Base-by-base conservation (phyloP, 1,140 invertebrate species). In the Drosophila kanapiae region DNA sequence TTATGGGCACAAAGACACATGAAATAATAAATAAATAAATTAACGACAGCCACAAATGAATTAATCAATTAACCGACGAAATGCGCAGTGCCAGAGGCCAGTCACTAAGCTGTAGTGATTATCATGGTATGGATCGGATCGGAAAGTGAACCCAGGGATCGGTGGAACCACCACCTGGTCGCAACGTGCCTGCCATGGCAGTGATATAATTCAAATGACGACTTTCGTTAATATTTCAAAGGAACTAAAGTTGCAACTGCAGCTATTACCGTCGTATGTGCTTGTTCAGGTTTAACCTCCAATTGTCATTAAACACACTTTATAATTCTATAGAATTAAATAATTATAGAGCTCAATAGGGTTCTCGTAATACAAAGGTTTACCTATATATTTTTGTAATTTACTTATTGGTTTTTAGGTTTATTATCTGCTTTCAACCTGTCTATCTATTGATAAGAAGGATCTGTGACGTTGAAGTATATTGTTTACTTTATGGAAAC, bases 1-100 rank as follows among this genome's bases (percentile, higher is more conserved):
- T 75, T 65, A 78, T 53, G 57, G 38, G 29, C 70, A 86, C 80
- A 86, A 82, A 74, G 80, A 61, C 54, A 59, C 43, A 47, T 23
- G 7, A 75, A 53, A 42, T 33, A 53, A 37, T 45, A 53, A 63
- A 63, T 33, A 27, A 53, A 37, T 45, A 53, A 63, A 63, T 33
- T 57, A 64, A 49, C 31, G 42, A 42, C 37, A 48, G 16, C n/a
- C 45, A 37, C 74, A 75, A 58, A 82, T 60, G 71, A 64, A 84
- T 64, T 81, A 82, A 79, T 80, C 81, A 83, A 79, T 71, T 71
- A 68, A 56, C 38, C 9, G 23, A 58, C 42, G 40, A 58, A 38
- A 68, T 77, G 77, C 76, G 64, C 76, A 82, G 18, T 77, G 71
- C 18, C 64, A 70, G 43, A 27, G 23, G 45, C 18, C 45, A 27